Conservation (phyloP, 2,888 invertebrate genomes). For the Apantesis nais region DNA sequence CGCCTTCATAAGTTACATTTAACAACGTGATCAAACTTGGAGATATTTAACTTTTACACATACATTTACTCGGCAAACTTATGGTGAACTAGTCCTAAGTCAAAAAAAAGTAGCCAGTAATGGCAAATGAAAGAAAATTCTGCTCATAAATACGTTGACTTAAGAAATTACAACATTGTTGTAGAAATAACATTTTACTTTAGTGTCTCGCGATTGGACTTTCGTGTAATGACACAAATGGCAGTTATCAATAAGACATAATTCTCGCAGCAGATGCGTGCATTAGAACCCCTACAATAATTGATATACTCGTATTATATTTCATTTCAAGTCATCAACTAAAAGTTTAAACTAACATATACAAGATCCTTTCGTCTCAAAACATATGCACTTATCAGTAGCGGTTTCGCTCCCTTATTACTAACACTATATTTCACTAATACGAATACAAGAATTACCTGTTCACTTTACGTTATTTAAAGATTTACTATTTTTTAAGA, state of each 20-base stretch:
- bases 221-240: no score
- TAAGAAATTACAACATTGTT: neutral
- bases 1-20: neutral
- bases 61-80: neutral
- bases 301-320: neutral
- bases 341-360: neutral
- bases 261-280: neutral
- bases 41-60: neutral
- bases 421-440: neutral
- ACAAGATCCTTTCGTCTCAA: neutral
- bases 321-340: neutral
- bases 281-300: neutral
- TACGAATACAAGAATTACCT: neutral
- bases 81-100: no score
- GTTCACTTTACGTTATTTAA: neutral
- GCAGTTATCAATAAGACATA: no score
- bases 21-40: neutral
- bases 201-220: no score
- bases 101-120: neutral
- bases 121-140: neutral
- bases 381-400: neutral
- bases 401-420: neutral
- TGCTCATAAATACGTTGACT: neutral
- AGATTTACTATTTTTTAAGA: no score
- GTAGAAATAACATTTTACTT: neutral